Evolutionary conservation across 2,888 invertebrate species (phyloP).

Genomic region (Tridacna crocea): DNA sequence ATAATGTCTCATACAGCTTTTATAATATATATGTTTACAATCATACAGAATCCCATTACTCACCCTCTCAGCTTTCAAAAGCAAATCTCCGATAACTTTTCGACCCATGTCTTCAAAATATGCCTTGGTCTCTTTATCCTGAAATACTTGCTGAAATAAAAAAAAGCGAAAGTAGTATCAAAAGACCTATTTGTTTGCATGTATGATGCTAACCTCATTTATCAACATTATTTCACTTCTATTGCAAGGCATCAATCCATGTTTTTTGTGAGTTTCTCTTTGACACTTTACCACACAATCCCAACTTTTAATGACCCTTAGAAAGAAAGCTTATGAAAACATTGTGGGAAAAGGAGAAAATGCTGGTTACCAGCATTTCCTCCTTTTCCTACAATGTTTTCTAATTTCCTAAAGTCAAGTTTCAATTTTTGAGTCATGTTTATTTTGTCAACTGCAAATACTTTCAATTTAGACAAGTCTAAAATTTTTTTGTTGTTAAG

Average conservation of each 20-base stretch:
- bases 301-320: too few relatives aligned
- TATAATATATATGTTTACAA: too few relatives aligned
- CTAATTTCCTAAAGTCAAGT: too few relatives aligned
- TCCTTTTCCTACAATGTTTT: background rate
- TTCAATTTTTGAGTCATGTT: too few relatives aligned
- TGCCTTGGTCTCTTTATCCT: conserved; percentile 88
- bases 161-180: background rate
- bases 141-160: conserved; percentile 85
- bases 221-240: background rate
- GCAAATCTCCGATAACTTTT: conserved; percentile 93
- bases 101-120: conserved; percentile 96
- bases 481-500: too few relatives aligned
- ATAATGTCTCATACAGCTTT: too few relatives aligned
- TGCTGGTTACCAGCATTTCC: conserved; percentile 7
- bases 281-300: too few relatives aligned
- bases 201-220: background rate
- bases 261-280: too few relatives aligned
- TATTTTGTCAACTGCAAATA: too few relatives aligned
- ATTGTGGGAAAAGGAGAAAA: background rate
- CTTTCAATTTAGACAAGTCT: too few relatives aligned
- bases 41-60: background rate
- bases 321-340: too few relatives aligned
- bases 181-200: background rate
- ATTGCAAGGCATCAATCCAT: too few relatives aligned
- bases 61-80: conserved; percentile 94